Evolutionary conservation across 1,140 invertebrate genomes (phyloP).

Genomic region (Pectinophora gossypiella): DNA sequence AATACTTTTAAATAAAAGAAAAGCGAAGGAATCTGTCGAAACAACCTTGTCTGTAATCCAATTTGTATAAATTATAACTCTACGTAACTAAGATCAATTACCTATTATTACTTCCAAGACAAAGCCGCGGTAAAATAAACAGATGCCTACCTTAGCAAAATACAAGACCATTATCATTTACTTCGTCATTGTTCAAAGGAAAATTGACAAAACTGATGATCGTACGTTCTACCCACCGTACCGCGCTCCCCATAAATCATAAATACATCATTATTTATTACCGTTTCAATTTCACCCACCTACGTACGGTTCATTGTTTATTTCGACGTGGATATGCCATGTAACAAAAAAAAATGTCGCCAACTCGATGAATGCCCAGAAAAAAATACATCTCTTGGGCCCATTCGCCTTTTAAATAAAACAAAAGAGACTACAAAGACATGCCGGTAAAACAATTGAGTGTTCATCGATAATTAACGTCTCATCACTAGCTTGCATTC

Average conservation of each 20-base stretch:
- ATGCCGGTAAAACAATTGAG: constrained; percentile 72
- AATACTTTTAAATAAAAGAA: too few species aligned
- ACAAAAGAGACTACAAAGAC: constrained; percentile 67
- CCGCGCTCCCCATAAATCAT: constrained; percentile 61
- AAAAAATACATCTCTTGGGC: constrained; percentile 55
- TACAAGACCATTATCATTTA: too few species aligned
- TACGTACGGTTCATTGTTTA: constrained; percentile 51
- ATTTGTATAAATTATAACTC: too few species aligned
- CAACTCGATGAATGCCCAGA: constrained; percentile 24
- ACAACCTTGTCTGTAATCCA: too few species aligned
- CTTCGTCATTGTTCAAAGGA: too few species aligned
- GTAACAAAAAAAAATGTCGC: constrained; percentile 29
- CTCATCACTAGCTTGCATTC: constrained; percentile 20
- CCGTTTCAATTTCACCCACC: constrained; percentile 61
- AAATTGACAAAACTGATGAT: too few species aligned
- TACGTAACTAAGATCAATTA: too few species aligned
- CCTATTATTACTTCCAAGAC: neutral
- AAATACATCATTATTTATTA: constrained; percentile 70
- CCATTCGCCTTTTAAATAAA: constrained; percentile 66
- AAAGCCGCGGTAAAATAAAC: neutral
- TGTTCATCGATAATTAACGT: constrained; percentile 24
- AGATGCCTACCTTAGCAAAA: neutral
- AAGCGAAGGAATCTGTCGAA: too few species aligned
- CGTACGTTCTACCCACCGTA: too few species aligned
- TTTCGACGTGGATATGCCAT: constrained; percentile 34